Base-by-base conservation (phyloP, 2,888 invertebrate genomes). In the Cerastis leucographa region DNA sequence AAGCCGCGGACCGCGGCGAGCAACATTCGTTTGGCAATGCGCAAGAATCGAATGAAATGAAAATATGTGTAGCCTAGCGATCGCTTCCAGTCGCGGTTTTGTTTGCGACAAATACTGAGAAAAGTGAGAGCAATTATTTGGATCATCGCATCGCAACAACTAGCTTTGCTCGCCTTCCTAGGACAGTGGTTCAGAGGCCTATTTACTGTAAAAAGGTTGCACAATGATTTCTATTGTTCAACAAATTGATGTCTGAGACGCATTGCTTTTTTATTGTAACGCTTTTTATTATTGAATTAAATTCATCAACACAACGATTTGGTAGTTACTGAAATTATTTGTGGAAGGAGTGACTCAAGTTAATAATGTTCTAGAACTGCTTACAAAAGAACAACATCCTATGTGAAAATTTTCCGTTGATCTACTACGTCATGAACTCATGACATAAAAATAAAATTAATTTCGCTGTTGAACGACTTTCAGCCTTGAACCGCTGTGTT, bases 191-290 rank as follows among this genome's bases (percentile, higher is more conserved):
- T 35, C 4, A 19, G 19, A 4, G 29, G 8, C 59, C 8, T 29
- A 29, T 19, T 46, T 19, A 29, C 29, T 29, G 29, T 9, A 12
- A 22, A 19, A 68, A 9, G 6, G 35, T 8, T 68, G 56, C 17
- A n/a, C 17, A 68, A 17, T 54, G 56, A 54, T n/a, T 35, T 68
- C 54, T 35, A 68, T 68, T 56, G 68, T 54, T 35, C 35, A 35
- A 35, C n/a, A 68, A 68, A 51, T n/a, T 35, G 11, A 35, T n/a
- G 35, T n/a, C n/a, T 3, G 54, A n/a, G 17, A n/a, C 3, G 17
- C 54, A 68, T 68, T 35, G 35, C 17, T n/a, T 35, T 25, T 49
- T 49, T 22, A 14, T 35, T 35, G 29, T 35, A 35, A 14, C 14
- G 1, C 3, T 17, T 17, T 35, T n/a, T n/a, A 35, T n/a, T 7